phyloP scores from a whole-genome alignment of 2,113 vertebrate genomes.

The Donacobius atricapilla region DNA sequence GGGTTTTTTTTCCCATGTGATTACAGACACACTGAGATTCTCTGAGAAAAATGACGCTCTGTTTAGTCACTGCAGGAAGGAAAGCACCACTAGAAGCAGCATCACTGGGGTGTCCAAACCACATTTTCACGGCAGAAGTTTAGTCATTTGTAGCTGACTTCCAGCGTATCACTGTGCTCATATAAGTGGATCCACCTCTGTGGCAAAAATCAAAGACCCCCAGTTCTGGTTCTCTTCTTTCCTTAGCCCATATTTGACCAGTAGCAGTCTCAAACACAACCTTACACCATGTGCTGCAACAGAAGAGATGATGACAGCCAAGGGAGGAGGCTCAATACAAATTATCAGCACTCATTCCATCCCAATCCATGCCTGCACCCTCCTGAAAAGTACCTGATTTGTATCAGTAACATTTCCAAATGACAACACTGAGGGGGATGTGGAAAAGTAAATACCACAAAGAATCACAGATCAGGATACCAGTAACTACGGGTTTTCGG shows the following conservation, averaged over 20 bases:
- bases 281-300: not conserved
- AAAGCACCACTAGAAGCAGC: conserved; percentile 32
- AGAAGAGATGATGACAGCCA: not conserved
- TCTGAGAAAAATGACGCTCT: conserved; percentile 18
- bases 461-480: not conserved
- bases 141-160: conserved; percentile 40
- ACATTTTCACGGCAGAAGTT: not conserved
- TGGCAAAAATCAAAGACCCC: not conserved
- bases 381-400: not conserved
- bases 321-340: not conserved
- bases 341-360: not conserved
- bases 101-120: conserved; percentile 48
- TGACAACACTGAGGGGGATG: not conserved
- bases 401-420: not conserved
- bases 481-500: not conserved
- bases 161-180: not conserved
- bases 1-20: conserved; percentile 20
- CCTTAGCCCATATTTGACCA: not conserved
- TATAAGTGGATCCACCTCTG: conserved; percentile 20
- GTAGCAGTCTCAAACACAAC: not conserved
- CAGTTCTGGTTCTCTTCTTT: not conserved
- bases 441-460: not conserved
- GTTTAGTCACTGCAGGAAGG: conserved; percentile 41
- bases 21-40: conserved; percentile 18
- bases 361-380: not conserved